Conservation (phyloP, 2,888 invertebrate genomes). For the Agrotis clavis region DNA sequence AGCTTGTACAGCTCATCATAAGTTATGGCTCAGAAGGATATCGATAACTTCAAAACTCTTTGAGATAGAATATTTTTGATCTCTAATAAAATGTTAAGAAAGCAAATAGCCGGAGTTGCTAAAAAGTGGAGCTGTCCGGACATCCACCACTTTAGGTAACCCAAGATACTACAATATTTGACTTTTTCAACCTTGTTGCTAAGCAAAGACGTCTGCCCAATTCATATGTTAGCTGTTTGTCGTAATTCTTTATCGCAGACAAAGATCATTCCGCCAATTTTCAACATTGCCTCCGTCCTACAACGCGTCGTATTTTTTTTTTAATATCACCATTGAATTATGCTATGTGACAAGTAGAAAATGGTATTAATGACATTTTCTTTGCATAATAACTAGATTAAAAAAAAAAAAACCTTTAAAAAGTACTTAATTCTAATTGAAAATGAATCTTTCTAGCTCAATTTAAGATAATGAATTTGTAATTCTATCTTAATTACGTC, state of each 20-base stretch:
- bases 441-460: slow-evolving; percentile 20
- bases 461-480: slow-evolving; percentile 42
- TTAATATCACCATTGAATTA: neutral
- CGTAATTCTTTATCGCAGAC: slow-evolving; percentile 19
- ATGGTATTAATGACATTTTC: slow-evolving; percentile 3
- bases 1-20: no score
- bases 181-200: slow-evolving; percentile 33
- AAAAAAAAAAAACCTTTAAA: neutral
- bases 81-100: neutral
- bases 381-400: slow-evolving; percentile 3
- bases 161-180: slow-evolving; percentile 37
- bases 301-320: neutral
- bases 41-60: neutral
- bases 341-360: slow-evolving; percentile 19
- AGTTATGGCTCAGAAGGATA: neutral
- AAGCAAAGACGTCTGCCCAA: slow-evolving; percentile 26
- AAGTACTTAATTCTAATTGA: slow-evolving; percentile 13
- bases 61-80: slow-evolving; percentile 4
- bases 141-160: neutral
- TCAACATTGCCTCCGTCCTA: slow-evolving; percentile 8
- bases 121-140: neutral
- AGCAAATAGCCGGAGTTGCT: neutral
- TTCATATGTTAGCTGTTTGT: slow-evolving; percentile 25
- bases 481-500: slow-evolving; percentile 42
- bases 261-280: slow-evolving; percentile 33